phyloP scores from a whole-genome alignment of 2,797 vertebrate genomes.

The Bradypus variegatus region DNA sequence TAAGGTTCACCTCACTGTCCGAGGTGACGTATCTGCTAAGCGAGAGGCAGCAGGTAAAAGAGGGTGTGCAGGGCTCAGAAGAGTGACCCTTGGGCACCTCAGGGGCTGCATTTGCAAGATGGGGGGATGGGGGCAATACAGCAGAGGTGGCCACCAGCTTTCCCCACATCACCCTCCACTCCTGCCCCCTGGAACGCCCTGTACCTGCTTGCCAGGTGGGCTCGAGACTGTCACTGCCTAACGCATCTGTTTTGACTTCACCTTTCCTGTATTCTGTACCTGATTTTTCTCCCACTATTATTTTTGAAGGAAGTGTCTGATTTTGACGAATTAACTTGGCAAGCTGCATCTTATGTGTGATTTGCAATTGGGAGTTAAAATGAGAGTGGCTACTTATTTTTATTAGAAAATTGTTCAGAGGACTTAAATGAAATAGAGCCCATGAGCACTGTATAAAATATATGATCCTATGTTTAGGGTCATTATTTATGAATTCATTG shows the following conservation, averaged over 20 bases:
- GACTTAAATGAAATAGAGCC: not conserved
- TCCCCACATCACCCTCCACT: not conserved
- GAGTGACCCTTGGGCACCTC: not conserved
- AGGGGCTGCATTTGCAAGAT: not conserved
- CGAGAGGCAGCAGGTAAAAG: not conserved
- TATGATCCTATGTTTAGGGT: not conserved
- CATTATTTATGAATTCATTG: not conserved
- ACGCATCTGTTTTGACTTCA: not conserved
- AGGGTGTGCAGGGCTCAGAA: not conserved
- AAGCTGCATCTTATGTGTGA: not conserved
- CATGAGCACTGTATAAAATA: not conserved
- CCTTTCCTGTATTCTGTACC: not conserved
- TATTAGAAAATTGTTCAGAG: not conserved
- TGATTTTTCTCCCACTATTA: not conserved
- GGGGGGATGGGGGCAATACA: no score
- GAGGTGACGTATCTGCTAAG: not conserved
- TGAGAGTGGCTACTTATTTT: not conserved
- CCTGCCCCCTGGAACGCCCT: no score
- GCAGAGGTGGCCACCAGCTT: not conserved
- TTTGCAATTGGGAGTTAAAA: constrained; percentile 12
- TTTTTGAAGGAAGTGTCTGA: not conserved
- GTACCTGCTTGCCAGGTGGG: no score
- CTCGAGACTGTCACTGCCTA: not conserved
- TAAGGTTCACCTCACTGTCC: not conserved
- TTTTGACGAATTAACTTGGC: not conserved